Evolutionary conservation across 2,113 vertebrate species (phyloP), one percentile per base, ranked within the genome.

Genomic region (Triplophysa tibetana): DNA sequence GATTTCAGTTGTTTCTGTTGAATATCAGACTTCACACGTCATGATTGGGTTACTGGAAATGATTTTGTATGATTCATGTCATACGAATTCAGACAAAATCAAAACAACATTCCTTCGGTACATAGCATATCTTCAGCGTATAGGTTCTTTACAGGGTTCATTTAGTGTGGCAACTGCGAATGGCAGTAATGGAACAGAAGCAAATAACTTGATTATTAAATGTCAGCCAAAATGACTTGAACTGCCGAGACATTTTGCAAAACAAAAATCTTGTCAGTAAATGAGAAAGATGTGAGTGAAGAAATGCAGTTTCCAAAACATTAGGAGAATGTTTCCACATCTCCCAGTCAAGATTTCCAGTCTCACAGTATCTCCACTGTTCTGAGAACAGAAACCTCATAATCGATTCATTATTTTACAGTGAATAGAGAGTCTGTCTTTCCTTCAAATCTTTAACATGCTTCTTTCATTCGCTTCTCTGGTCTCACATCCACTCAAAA

Each of bases 311-410:
- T 61, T 60, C 61, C 16, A 61, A 41, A 69, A 68, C 38, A 70
- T 70, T 78, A 70, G 61, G 67, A 66, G 58, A 65, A 72, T 63
- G 64, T 63, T 65, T 50, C 80, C 60, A 54, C 10, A 65, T 70
- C 24, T 70, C 60, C 45, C 43, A 45, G 72, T 70, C 77, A 78
- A 78, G 69, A 33, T 58, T 65, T 80, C 70, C 50, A 77, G 24
- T 77, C 41, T 17, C 61, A 81, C 81, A 83, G 10, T 80, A 58
- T 78, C 56, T 26, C 24, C 78, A 74, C 29, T 84, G 82, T 84
- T 60, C 23, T 19, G 8, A 81, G 54, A 66, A 66, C 56, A 17
- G 13, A 50, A 23, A 56, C 10, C 65, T 75, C 65, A 84, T 70
- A 84, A 80, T 26, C 13, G 6, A 69, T 64, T 38, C 79, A 70